Evolutionary conservation across 2,113 vertebrate genomes (phyloP).

Genomic region (Etheostoma cragini): DNA sequence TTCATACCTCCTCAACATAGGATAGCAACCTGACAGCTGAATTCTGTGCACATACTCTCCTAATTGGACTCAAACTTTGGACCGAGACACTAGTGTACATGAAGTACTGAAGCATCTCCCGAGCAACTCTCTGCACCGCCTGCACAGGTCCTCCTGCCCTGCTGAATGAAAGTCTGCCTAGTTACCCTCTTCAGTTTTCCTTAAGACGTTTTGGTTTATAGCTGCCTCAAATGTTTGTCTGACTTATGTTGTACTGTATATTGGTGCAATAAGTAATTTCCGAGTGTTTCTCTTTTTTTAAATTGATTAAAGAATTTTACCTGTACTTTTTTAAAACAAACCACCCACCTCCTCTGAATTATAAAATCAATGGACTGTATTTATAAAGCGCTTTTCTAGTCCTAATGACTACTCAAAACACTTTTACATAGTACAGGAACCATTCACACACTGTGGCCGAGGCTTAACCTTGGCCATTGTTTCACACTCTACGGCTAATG

Average conservation of each 20-base stretch:
- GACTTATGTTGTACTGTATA: not conserved
- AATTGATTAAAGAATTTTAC: not conserved
- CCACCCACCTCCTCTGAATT: not conserved
- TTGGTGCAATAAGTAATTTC: not conserved
- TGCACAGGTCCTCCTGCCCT: conserved; percentile 6
- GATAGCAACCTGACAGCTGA: conserved; percentile 47
- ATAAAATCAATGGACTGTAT: too few relatives aligned
- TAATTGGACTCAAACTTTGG: conserved; percentile 69
- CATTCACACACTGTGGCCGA: too few relatives aligned
- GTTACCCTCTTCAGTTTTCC: conserved; percentile 21
- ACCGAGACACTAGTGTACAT: conserved; percentile 35
- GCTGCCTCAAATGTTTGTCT: too few relatives aligned
- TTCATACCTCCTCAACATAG: conserved; percentile 26
- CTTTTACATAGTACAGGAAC: too few relatives aligned
- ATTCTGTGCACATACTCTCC: conserved; percentile 53
- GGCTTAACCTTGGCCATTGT: too few relatives aligned
- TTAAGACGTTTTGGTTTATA: not conserved
- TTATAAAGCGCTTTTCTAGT: too few relatives aligned
- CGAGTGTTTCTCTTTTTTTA: not conserved
- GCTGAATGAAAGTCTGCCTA: conserved; percentile 28
- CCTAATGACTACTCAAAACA: too few relatives aligned
- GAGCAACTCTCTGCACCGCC: conserved; percentile 35
- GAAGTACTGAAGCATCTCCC: conserved; percentile 50
- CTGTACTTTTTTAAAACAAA: not conserved
- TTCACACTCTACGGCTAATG: too few relatives aligned